These are phyloP conservation scores for Hippopotamyrus pictus DNA, from an alignment of 2,797 vertebrate species.

Conservation along the genomic window DNA sequence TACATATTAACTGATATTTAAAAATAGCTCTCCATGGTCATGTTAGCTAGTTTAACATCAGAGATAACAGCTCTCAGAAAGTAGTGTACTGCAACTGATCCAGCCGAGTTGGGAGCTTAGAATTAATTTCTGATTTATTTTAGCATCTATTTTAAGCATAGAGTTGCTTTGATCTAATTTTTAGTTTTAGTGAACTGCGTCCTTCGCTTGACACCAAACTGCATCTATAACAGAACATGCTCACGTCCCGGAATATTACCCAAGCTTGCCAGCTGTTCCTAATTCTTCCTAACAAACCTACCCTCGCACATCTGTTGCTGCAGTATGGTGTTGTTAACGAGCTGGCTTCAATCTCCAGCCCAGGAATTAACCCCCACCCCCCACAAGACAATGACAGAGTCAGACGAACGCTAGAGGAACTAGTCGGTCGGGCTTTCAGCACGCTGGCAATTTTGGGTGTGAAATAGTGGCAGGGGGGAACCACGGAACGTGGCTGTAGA, in stretches of 20 bases:
- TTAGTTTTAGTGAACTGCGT: not conserved
- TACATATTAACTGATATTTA: not conserved
- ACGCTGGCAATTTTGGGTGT: not conserved
- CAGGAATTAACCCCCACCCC: not conserved
- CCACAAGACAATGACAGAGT: not conserved
- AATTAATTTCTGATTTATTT: not conserved
- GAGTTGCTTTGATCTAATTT: constrained; percentile 4
- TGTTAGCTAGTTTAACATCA: not conserved
- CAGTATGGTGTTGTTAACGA: constrained; percentile 1
- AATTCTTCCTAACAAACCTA: not conserved
- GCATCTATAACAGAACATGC: not conserved
- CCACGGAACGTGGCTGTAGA: not conserved
- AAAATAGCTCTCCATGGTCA: not conserved
- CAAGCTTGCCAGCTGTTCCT: not conserved
- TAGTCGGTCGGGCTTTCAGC: not conserved
- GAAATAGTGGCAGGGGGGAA: not conserved
- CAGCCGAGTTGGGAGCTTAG: not conserved
- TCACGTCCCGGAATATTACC: not conserved
- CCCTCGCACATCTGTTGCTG: not conserved
- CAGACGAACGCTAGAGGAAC: not conserved
- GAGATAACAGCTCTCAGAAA: not conserved
- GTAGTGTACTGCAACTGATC: not conserved
- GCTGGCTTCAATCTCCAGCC: constrained; percentile 1
- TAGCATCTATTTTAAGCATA: constrained; percentile 1
- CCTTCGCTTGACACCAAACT: not conserved